phyloP scores from a whole-genome alignment of 2,888 invertebrate genomes.

The Apotomis turbidana region DNA sequence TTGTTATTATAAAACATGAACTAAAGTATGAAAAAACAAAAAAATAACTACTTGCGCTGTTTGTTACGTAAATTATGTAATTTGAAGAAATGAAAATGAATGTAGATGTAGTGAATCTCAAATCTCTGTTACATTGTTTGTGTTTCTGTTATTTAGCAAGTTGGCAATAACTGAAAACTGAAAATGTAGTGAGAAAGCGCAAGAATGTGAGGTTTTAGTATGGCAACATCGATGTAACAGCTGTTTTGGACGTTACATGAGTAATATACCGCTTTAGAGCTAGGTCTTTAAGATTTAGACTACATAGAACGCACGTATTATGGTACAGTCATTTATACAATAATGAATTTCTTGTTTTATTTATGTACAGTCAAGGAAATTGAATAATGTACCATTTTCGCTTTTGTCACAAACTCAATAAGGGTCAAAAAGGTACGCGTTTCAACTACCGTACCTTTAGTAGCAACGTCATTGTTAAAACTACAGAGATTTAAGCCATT shows the following conservation, averaged over 20 bases:
- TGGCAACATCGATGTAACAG: slow-evolving; percentile 32
- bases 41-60: slow-evolving; percentile 36
- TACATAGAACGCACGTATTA: no score
- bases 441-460: no score
- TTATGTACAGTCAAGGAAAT: no score
- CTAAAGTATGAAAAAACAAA: slow-evolving; percentile 12
- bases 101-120: slow-evolving; percentile 31
- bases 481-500: no score
- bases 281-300: no score
- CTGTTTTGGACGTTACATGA: slow-evolving; percentile 14
- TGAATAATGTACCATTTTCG: no score
- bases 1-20: slow-evolving; percentile 12
- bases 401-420: no score
- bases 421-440: no score
- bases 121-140: slow-evolving; percentile 34
- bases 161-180: slow-evolving; percentile 34
- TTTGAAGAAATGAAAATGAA: slow-evolving; percentile 23
- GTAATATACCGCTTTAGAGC: no score
- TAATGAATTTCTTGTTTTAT: no score
- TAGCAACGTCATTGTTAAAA: no score
- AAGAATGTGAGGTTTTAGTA: slow-evolving; percentile 16
- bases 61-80: slow-evolving; percentile 36
- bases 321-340: no score
- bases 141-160: slow-evolving; percentile 30
- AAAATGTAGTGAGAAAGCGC: slow-evolving; percentile 20